Percentiles rank a stretch among this genome's conserved stretches.
Evolutionary conservation across 2,888 invertebrate species (phyloP).

Genomic region (Chrysolina oricalcia): DNA sequence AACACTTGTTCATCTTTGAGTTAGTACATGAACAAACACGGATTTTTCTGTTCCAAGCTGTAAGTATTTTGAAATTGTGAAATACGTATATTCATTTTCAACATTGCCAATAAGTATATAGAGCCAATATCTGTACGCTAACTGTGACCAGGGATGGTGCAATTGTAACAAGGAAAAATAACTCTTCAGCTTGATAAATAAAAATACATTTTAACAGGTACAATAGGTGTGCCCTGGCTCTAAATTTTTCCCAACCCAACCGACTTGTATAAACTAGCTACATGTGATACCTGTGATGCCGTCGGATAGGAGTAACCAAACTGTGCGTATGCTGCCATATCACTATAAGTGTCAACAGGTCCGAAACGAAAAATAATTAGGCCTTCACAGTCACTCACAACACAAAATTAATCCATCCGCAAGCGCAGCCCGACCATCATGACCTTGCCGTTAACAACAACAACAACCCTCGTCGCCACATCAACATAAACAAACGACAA

Average conservation of each 20-base stretch:
- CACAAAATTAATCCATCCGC: slow-evolving; percentile 59
- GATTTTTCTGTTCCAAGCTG: too few relatives aligned
- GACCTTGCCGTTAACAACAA: slow-evolving; percentile 52
- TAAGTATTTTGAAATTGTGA: too few relatives aligned
- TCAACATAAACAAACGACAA: slow-evolving; percentile 61
- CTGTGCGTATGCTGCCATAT: slow-evolving; percentile 89
- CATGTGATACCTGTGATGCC: slow-evolving; percentile 85
- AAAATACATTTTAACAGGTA: neutral
- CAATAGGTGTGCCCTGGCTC: neutral
- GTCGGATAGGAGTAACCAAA: slow-evolving; percentile 94
- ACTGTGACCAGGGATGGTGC: too few relatives aligned
- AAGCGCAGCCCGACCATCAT: slow-evolving; percentile 62
- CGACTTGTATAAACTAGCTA: neutral
- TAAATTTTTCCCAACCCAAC: neutral
- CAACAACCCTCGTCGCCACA: slow-evolving; percentile 58
- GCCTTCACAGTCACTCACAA: slow-evolving; percentile 58
- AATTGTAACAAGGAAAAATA: too few relatives aligned
- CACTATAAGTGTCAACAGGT: slow-evolving; percentile 45
- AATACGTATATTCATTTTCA: too few relatives aligned
- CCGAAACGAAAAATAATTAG: slow-evolving; percentile 42
- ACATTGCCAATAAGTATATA: too few relatives aligned
- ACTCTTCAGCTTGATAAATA: neutral
- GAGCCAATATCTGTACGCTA: too few relatives aligned
- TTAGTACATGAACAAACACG: too few relatives aligned
- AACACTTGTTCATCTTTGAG: too few relatives aligned